Evolutionary conservation across 2,797 vertebrate species (phyloP).

Genomic region (Semaprochilodus insignis): DNA sequence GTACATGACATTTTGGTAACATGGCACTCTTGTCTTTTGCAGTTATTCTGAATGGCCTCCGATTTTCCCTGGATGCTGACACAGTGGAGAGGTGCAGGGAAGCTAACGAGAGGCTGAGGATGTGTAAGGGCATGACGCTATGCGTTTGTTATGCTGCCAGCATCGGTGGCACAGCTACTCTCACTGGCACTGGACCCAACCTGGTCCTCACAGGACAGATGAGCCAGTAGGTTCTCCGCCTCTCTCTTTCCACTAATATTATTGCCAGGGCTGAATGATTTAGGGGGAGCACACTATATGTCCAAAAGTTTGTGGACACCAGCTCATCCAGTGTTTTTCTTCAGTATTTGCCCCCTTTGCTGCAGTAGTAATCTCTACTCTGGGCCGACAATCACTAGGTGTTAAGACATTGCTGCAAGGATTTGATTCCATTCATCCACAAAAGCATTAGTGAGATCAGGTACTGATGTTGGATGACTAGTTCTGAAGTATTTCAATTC

Average conservation of each 20-base stretch:
- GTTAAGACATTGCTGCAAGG: too few species aligned
- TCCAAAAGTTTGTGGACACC: too few species aligned
- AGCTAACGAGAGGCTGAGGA: slow-evolving; percentile 62
- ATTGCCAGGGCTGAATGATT: neutral
- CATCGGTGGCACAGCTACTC: slow-evolving; percentile 92
- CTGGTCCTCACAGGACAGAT: slow-evolving; percentile 92
- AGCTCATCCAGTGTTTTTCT: too few species aligned
- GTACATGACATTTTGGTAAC: neutral
- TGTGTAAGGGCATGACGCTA: slow-evolving; percentile 88
- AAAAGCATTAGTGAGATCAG: too few species aligned
- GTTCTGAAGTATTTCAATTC: too few species aligned
- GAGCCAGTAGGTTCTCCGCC: slow-evolving; percentile 82
- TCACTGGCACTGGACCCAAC: slow-evolving; percentile 94
- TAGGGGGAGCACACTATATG: too few species aligned
- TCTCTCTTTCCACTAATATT: neutral
- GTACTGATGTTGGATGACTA: too few species aligned
- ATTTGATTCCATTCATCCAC: too few species aligned
- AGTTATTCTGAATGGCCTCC: slow-evolving; percentile 47
- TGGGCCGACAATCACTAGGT: too few species aligned
- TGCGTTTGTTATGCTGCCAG: slow-evolving; percentile 92
- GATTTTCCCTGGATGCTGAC: slow-evolving; percentile 58
- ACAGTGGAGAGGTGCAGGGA: slow-evolving; percentile 44
- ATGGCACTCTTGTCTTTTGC: neutral
- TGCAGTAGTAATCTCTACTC: too few species aligned
- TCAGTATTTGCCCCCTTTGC: too few species aligned